A percentile compares a stretch with the other conserved stretches of the same genome.
Evolutionary conservation across 2,113 vertebrate species (phyloP).

Genomic region (Regulus satrapa): DNA sequence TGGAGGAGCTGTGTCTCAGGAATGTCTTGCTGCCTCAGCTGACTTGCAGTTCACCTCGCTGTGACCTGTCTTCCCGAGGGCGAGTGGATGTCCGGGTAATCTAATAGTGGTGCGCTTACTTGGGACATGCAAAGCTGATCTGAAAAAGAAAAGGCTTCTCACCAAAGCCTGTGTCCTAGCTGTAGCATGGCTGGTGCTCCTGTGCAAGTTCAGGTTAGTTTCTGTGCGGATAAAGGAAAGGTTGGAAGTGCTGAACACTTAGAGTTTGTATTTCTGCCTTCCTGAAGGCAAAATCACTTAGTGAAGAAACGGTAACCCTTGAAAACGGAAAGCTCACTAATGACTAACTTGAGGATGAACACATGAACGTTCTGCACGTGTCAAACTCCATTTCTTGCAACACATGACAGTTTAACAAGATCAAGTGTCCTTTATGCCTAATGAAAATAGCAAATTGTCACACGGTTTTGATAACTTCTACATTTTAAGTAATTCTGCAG

Average conservation of each 20-base stretch:
- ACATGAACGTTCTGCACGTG: neutral
- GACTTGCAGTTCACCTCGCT: neutral
- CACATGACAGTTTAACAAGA: neutral
- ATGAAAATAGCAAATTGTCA: neutral
- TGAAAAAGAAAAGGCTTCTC: neutral
- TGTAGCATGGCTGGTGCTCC: neutral
- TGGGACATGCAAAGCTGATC: neutral
- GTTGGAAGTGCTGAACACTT: neutral
- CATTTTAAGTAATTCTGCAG: neutral
- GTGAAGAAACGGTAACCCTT: neutral
- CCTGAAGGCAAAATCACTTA: neutral
- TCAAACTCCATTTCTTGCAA: neutral
- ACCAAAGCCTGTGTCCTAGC: rapidly evolving
- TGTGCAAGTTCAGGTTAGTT: neutral
- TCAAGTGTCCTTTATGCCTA: neutral
- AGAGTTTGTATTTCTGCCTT: neutral
- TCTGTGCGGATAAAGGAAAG: neutral
- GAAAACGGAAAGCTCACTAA: neutral
- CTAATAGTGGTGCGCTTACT: neutral
- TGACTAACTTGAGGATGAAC: neutral
- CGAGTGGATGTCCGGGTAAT: neutral
- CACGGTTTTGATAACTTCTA: neutral
- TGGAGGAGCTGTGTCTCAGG: neutral
- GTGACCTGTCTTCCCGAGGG: neutral
- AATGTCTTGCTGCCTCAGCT: neutral